phyloP scores from a whole-genome alignment of 37 sponge, comb jelly and placozoan species.

The Crambe crambe region DNA sequence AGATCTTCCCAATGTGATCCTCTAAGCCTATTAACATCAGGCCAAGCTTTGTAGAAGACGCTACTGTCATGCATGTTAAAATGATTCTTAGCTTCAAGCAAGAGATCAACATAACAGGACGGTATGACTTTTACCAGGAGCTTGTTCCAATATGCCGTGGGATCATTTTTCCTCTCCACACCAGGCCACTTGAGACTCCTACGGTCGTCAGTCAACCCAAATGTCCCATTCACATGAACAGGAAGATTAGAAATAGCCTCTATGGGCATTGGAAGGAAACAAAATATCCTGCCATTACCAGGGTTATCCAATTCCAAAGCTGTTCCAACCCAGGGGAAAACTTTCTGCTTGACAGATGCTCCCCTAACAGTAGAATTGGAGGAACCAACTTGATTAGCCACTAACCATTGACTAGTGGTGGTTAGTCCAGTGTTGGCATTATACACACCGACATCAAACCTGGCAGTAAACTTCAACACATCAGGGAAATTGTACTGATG shows the following conservation, averaged over 20 bases:
- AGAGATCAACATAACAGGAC: slow-evolving; percentile 26
- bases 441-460: slow-evolving; percentile 9
- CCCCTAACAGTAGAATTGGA: not conserved
- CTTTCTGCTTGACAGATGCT: slow-evolving; percentile 8
- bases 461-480: not conserved
- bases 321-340: slow-evolving; percentile 36
- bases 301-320: slow-evolving; percentile 17
- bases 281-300: slow-evolving; percentile 48
- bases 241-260: slow-evolving; percentile 45
- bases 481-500: not conserved
- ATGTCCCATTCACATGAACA: slow-evolving; percentile 74
- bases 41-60: slow-evolving; percentile 20
- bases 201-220: slow-evolving; percentile 51
- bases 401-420: slow-evolving; percentile 8
- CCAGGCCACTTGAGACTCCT: slow-evolving; percentile 53
- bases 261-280: slow-evolving; percentile 62
- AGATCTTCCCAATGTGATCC: slow-evolving; percentile 8
- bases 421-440: not conserved
- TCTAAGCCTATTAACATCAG: not conserved
- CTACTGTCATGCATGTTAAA: not conserved
- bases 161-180: slow-evolving; percentile 32
- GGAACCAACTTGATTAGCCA: slow-evolving; percentile 25
- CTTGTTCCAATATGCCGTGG: slow-evolving; percentile 56
- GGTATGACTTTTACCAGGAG: slow-evolving; percentile 41
- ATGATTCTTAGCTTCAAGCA: slow-evolving; percentile 15